Base-by-base conservation (phyloP, 2,113 vertebrate genomes). In the Cyprinus carpio region DNA sequence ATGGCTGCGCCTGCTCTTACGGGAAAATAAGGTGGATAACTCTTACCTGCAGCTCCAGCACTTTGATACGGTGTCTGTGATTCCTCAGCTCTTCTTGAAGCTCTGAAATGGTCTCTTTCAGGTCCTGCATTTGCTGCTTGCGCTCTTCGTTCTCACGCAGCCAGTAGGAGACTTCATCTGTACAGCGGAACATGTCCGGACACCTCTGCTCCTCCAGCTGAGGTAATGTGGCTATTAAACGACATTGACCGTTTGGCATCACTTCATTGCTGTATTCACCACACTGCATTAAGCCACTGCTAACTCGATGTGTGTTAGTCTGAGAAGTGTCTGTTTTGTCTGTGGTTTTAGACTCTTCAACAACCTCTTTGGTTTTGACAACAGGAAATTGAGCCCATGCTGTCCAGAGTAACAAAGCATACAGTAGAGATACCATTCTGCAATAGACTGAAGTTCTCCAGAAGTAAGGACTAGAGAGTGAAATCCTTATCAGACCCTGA, bases 151-250 rank as follows among this genome's bases (percentile, higher is more conserved):
- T 97, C 92, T 97, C 94, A 0, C 94, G 96, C 25, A 96, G 93
- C 96, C 96, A 97, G 71, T 94, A 96, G 82, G 96, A 96, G 4
- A 96, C 95, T 75, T 97, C 96, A 0, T 96, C 96, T 0, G 95
- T 94, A 92, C 96, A 97, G 56, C 95, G 95, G 64, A 97, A 96
- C 94, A 96, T 94, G 67, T 96, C 96, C 0, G 96, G 96, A 83
- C 96, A 96, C 1, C 93, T 84, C 86, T 92, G 94, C 72, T 95
- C 94, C 0, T 95, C 95, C 64, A 93, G 89, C 84, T 96, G 96
- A 0, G 96, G 96, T 62, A 96, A 75, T 0, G 94, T 96, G 88
- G 96, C 96, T 23, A 92, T 91, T 25, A 96, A 93, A n/a, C 92
- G 94, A 29, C 96, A 97, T 90, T 92, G 94, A 2, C 96, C 96